A percentile compares a stretch with the other conserved stretches of the same genome.
phyloP scores from a whole-genome alignment of 2,113 vertebrate genomes.

The Corythaixoides concolor region DNA sequence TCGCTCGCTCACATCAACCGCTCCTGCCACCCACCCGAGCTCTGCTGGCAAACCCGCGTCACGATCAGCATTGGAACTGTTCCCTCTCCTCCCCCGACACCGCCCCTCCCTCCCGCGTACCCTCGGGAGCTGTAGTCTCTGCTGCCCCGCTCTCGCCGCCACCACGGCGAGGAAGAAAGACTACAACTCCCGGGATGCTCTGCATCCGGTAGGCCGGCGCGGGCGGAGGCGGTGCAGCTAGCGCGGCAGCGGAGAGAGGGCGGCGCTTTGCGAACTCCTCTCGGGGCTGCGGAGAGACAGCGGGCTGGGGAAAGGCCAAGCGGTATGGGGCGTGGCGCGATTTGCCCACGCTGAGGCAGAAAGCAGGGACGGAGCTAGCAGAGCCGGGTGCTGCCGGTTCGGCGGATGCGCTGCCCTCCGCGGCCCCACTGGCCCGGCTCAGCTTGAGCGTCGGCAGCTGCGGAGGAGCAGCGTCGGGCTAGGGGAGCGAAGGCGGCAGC shows the following conservation, averaged over 20 bases:
- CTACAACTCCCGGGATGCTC: not conserved
- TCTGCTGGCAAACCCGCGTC: not conserved
- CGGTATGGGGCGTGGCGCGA: no score
- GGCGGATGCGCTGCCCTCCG: not conserved
- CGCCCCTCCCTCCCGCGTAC: not conserved
- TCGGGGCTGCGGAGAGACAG: not conserved
- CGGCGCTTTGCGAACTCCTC: not conserved
- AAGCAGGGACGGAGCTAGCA: not conserved
- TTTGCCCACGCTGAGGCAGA: not conserved
- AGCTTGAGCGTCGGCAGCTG: not conserved
- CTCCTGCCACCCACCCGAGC: not conserved
- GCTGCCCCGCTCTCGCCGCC: accelerated
- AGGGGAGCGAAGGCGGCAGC: no score
- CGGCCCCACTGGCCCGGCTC: no score
- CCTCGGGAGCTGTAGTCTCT: not conserved
- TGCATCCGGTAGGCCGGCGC: no score
- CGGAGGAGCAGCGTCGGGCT: not conserved
- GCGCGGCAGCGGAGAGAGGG: no score
- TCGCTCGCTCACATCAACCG: not conserved
- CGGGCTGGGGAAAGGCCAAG: accelerated
- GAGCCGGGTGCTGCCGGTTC: no score
- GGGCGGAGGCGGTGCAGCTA: not conserved
- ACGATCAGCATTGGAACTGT: slow-evolving; percentile 52
- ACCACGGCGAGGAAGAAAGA: accelerated
- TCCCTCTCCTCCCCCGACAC: not conserved